Evolutionary conservation across 2,113 vertebrate genomes (phyloP).

Genomic region (Hylia prasina): DNA sequence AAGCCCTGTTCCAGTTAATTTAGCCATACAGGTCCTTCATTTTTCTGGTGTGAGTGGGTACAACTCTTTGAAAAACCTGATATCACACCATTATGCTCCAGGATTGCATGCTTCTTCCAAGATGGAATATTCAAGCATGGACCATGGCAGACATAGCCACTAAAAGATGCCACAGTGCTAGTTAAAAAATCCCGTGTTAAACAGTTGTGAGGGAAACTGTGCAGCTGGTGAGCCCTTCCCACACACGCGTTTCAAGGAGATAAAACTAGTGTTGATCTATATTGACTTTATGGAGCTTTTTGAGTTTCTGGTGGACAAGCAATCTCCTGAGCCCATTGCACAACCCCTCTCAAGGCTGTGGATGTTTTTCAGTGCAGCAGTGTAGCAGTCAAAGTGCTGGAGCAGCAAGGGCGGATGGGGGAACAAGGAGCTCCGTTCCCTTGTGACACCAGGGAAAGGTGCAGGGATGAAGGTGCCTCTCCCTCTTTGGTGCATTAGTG

Average conservation of each 20-base stretch:
- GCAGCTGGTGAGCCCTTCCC: not conserved
- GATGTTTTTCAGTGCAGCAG: fast-evolving
- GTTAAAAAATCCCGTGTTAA: not conserved
- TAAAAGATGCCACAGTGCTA: fast-evolving
- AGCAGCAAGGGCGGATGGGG: fast-evolving
- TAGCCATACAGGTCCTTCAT: fast-evolving
- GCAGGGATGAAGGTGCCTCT: not conserved
- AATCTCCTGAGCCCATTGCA: not conserved
- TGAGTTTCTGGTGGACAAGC: not conserved
- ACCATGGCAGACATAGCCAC: not conserved
- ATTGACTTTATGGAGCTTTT: not conserved
- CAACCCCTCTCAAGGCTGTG: fast-evolving
- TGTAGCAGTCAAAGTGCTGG: not conserved
- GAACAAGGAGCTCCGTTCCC: not conserved
- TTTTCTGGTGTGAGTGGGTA: not conserved
- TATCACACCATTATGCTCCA: fast-evolving
- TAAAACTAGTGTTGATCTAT: not conserved
- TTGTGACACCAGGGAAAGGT: not conserved
- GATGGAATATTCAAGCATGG: not conserved
- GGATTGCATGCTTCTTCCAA: not conserved
- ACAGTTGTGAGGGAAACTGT: not conserved
- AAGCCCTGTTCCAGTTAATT: not conserved
- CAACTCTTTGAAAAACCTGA: not conserved
- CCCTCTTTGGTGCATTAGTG: fast-evolving
- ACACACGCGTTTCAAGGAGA: not conserved